phyloP scores from a whole-genome alignment of 2,113 vertebrate species.

The Python bivittatus region DNA sequence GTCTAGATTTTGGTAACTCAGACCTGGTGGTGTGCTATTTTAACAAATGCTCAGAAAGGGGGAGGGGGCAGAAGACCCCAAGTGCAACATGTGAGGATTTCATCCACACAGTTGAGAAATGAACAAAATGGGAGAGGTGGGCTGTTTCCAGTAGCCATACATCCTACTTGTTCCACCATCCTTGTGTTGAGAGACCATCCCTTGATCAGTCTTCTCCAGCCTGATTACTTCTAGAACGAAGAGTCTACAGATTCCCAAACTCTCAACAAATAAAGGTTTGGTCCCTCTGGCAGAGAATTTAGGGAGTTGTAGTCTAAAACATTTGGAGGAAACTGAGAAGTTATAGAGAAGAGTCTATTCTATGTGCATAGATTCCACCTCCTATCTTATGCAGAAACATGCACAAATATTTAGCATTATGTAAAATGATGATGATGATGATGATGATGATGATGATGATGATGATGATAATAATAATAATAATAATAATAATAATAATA shows the following conservation, averaged over 20 bases:
- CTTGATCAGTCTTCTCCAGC: background rate
- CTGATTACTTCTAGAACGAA: background rate
- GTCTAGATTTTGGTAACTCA: background rate
- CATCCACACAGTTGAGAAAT: background rate
- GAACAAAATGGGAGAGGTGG: background rate
- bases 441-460: too few species aligned
- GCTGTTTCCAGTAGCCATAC: background rate
- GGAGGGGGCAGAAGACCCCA: too few species aligned
- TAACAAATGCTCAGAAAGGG: background rate
- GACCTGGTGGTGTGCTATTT: background rate
- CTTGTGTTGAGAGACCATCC: background rate
- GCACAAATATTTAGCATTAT: too few species aligned
- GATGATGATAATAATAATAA: too few species aligned
- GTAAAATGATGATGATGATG: too few species aligned
- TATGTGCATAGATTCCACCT: too few species aligned
- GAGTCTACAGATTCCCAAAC: background rate
- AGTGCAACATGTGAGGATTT: background rate
- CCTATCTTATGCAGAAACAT: too few species aligned
- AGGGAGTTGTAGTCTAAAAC: background rate
- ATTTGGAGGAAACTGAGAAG: background rate
- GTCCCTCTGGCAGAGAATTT: background rate
- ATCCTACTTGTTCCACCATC: background rate
- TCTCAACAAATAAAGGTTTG: background rate
- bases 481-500: too few species aligned
- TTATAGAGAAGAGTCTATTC: background rate